These are phyloP conservation scores for Pangasianodon gigas DNA, from an alignment of 2,113 vertebrate genomes.

Conservation along the genomic window DNA sequence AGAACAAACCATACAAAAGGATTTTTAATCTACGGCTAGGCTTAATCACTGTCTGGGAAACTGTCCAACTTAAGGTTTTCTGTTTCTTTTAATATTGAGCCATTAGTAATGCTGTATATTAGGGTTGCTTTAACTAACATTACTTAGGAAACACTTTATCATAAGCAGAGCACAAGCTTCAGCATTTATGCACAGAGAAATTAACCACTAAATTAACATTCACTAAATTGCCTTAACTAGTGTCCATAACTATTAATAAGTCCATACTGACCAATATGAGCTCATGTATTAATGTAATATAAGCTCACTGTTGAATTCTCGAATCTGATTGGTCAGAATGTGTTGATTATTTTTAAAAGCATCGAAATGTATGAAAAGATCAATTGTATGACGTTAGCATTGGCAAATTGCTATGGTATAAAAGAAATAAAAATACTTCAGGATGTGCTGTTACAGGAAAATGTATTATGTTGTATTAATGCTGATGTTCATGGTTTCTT, in stretches of 20 bases:
- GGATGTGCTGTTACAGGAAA: neutral
- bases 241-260: neutral
- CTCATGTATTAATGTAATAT: neutral
- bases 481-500: neutral
- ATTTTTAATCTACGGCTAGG: neutral
- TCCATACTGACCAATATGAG: neutral
- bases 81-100: neutral
- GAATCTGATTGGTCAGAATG: neutral
- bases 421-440: neutral
- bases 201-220: neutral
- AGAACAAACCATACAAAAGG: slow-evolving; percentile 1
- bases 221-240: neutral
- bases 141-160: neutral
- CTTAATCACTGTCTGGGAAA: slow-evolving; percentile 10
- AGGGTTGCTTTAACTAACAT: neutral
- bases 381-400: neutral
- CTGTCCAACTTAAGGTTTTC: neutral
- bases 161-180: neutral
- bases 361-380: neutral
- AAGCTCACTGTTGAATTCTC: neutral
- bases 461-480: no score
- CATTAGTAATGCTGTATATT: neutral
- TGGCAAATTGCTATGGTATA: neutral
- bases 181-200: neutral
- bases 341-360: neutral